These are phyloP conservation scores for Anagrus nilaparvatae DNA, from an alignment of 1,140 invertebrate genomes.

Conservation along the genomic window DNA sequence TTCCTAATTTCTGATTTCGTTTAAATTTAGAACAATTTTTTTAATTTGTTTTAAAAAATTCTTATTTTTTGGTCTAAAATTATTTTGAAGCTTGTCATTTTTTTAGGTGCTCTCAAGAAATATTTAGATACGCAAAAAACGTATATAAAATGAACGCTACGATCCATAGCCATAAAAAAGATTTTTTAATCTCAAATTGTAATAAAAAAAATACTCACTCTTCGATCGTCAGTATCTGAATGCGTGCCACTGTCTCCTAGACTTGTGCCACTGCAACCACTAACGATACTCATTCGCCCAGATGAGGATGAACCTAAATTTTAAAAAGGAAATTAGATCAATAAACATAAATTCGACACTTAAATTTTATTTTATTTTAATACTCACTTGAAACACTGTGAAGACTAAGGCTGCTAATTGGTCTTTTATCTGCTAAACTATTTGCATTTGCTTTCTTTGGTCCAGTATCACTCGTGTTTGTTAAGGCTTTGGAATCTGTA, in stretches of 20 bases:
- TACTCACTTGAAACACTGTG: slow-evolving; percentile 56
- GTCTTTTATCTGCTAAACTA: slow-evolving; percentile 41
- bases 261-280: slow-evolving; percentile 62
- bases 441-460: slow-evolving; percentile 3
- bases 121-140: too few species aligned
- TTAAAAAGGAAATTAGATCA: background rate
- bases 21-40: background rate
- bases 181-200: background rate
- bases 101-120: too few species aligned
- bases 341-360: background rate
- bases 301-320: slow-evolving; percentile 60
- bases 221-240: slow-evolving; percentile 69
- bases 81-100: too few species aligned
- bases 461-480: slow-evolving; percentile 17
- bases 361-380: too few species aligned
- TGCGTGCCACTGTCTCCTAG: slow-evolving; percentile 74
- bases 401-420: slow-evolving; percentile 62
- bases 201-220: slow-evolving; percentile 36
- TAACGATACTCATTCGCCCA: slow-evolving; percentile 65
- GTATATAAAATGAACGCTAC: too few species aligned
- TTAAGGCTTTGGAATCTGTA: slow-evolving; percentile 29
- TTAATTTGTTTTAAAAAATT: background rate
- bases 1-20: background rate
- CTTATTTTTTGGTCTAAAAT: too few species aligned
- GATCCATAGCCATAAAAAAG: slow-evolving; percentile 3